Base-by-base conservation (phyloP, 2,113 vertebrate species). In the Ammodytes dubius region DNA sequence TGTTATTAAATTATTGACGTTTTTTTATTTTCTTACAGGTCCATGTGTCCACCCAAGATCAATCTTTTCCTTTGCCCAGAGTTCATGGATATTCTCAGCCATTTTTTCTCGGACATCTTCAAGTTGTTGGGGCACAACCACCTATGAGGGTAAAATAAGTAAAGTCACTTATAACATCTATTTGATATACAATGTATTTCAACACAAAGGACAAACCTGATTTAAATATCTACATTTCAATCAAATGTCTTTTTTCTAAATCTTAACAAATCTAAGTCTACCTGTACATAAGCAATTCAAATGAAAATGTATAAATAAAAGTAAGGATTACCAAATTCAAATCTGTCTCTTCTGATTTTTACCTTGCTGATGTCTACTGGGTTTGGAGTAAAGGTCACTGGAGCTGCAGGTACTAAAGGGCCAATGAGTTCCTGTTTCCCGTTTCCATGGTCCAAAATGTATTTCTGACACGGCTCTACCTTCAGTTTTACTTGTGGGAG, bases 61-160 rank as follows among this genome's bases (percentile, higher is more conserved):
- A 56, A 97, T 96, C 91, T 96, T 97, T 86, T 98, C 97, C 96
- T 97, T 95, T 69, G 96, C 96, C 98, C 97, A 98, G 84, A 99
- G 96, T 76, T 99, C 97, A 56, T 99, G 98, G 84, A 98, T 96
- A 87, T 99, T 98, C 77, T 98, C 97, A 42, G 98, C 97, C 90
- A 99, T 93, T 86, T 96, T 97, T 90, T 99, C 96, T 88, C 95
- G 89, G 77, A 99, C 96, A 61, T 96, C 94, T 84, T 98, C 97
- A 82, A 99, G 91, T 81, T 99, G 98, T 53, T 95, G 95, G 64
- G 97, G 97, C 73, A 98, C 85, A 46, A 94, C 94, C 66, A 97
- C 96, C 98, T 99, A 89, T 40, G 5, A 68, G 50, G 10, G 15
- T 11, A 68, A 64, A 6, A 68, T 7, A 46, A 8, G 7, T 19